phyloP scores from a whole-genome alignment of 2,888 invertebrate species.

The Sclerodermus sp. region DNA sequence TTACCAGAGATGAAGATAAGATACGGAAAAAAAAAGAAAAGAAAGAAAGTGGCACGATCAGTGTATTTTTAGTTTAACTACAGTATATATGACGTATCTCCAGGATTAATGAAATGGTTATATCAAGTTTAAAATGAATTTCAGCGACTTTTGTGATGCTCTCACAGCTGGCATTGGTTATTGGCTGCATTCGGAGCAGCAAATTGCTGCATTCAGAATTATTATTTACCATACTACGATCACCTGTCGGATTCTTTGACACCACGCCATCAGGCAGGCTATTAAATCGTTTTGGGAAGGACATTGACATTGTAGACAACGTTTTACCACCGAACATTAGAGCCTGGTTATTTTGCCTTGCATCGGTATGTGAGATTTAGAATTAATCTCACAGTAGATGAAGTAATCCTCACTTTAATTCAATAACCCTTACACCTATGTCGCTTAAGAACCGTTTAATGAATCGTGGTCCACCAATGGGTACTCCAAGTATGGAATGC shows the following conservation, averaged over 20 bases:
- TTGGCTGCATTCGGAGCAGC: conserved; percentile 53
- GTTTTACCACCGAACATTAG: conserved; percentile 72
- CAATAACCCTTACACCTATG: conserved; percentile 10
- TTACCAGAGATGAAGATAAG: no score
- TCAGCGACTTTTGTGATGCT: conserved; percentile 51
- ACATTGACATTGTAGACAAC: conserved; percentile 73
- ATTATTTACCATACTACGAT: conserved; percentile 68
- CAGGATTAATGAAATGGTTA: no score
- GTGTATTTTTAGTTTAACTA: no score
- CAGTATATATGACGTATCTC: no score
- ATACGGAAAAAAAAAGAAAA: no score
- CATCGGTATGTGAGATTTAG: conserved; percentile 50
- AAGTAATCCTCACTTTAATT: not conserved
- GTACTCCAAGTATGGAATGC: conserved; percentile 16
- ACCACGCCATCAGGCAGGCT: conserved; percentile 79
- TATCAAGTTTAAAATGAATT: conserved; percentile 35
- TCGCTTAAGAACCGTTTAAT: conserved; percentile 10
- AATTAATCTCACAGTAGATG: conserved; percentile 20
- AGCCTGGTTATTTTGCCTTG: conserved; percentile 63
- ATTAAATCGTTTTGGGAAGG: conserved; percentile 78
- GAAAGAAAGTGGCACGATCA: no score
- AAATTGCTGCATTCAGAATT: conserved; percentile 67
- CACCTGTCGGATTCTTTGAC: conserved; percentile 76
- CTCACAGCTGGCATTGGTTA: conserved; percentile 46
- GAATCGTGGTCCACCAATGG: conserved; percentile 38